phyloP scores from a whole-genome alignment of 1,140 invertebrate species.

The Neodiprion fabricii region DNA sequence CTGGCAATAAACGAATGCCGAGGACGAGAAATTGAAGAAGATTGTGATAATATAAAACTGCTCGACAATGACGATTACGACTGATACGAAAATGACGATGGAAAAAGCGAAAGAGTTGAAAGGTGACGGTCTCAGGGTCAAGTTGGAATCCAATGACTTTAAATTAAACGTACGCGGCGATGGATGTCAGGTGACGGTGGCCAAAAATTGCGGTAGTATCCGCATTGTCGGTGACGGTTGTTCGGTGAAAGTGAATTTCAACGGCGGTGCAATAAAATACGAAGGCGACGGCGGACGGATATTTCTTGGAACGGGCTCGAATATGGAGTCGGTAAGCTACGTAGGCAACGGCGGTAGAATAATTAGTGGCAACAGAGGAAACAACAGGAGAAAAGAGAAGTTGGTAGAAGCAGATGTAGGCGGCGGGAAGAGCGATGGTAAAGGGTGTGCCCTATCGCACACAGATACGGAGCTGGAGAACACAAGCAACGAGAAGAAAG shows the following conservation, averaged over 20 bases:
- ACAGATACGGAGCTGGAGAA: slow-evolving; percentile 23
- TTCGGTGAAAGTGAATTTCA: slow-evolving; percentile 35
- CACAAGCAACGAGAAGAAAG: not conserved
- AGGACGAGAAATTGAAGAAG: slow-evolving; percentile 31
- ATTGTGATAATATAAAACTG: slow-evolving; percentile 23
- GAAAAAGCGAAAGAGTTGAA: slow-evolving; percentile 23
- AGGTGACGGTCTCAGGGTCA: slow-evolving; percentile 43
- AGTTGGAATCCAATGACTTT: slow-evolving; percentile 35
- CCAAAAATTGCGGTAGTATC: slow-evolving; percentile 40
- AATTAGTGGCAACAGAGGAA: slow-evolving; percentile 9
- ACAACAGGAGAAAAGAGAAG: not conserved
- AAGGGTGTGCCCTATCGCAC: slow-evolving; percentile 27
- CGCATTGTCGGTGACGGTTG: slow-evolving; percentile 49
- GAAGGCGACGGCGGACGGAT: slow-evolving; percentile 48
- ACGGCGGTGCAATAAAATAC: slow-evolving; percentile 46
- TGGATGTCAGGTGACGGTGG: slow-evolving; percentile 42
- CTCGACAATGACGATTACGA: no score
- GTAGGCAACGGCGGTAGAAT: slow-evolving; percentile 43
- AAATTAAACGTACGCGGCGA: slow-evolving; percentile 41
- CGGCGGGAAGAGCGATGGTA: not conserved
- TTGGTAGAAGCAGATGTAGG: slow-evolving; percentile 18
- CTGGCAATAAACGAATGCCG: slow-evolving; percentile 10
- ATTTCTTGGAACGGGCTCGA: slow-evolving; percentile 36
- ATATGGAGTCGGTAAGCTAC: slow-evolving; percentile 36
- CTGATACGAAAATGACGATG: no score